Evolutionary conservation across 1,140 invertebrate species (phyloP).

Genomic region (Helicoverpa armigera): DNA sequence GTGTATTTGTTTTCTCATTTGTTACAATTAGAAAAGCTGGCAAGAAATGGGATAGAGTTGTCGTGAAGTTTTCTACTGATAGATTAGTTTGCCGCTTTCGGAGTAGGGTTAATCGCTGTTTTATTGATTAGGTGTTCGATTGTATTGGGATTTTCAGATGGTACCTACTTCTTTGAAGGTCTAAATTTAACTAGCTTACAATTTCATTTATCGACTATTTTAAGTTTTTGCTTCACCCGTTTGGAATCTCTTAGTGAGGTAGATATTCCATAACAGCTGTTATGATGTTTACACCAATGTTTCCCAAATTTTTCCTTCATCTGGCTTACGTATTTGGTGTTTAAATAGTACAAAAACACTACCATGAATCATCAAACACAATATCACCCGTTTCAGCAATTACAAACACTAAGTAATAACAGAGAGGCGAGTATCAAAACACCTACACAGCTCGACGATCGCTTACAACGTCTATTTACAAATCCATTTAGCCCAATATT

Average conservation of each 20-base stretch:
- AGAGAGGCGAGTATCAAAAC: conserved; percentile 1
- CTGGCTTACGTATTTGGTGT: no score
- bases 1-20: conserved; percentile 38
- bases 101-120: not conserved
- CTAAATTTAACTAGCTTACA: no score
- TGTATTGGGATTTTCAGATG: no score
- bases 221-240: no score
- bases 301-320: no score
- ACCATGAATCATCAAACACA: not conserved
- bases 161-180: no score
- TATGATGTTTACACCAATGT: no score
- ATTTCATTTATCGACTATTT: no score
- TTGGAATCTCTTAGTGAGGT: no score
- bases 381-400: not conserved
- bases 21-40: conserved; percentile 27
- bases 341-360: not conserved
- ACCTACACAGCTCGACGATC: conserved; percentile 18
- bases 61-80: conserved; percentile 2
- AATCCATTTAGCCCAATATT: conserved; percentile 47
- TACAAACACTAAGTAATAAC: conserved; percentile 21
- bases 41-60: conserved; percentile 24
- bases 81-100: not conserved
- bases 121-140: not conserved
- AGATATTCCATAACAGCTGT: no score
- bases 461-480: conserved; percentile 44